Conservation (phyloP, 2,888 invertebrate genomes). For the Erebia ligea region DNA sequence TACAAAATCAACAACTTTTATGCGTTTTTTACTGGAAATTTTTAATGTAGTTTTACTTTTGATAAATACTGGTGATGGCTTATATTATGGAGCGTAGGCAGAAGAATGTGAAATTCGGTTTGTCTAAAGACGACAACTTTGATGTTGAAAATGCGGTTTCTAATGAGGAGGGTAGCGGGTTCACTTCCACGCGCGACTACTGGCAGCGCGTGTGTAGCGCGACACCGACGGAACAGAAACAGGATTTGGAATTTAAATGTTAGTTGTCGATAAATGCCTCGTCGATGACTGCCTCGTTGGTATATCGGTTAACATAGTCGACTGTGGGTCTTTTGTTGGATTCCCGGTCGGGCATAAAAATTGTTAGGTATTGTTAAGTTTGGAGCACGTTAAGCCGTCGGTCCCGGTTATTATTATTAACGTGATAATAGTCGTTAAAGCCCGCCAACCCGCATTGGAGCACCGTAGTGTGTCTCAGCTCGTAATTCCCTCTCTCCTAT, state of each 20-base stretch:
- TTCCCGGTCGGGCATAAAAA: no score
- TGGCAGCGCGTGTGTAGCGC: slow-evolving; percentile 63
- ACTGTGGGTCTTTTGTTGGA: no score
- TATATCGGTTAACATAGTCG: no score
- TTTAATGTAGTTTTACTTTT: slow-evolving; percentile 45
- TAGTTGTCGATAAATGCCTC: slow-evolving; percentile 35
- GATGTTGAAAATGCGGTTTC: slow-evolving; percentile 51
- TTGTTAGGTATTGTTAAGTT: no score
- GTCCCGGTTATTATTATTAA: no score
- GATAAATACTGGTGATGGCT: slow-evolving; percentile 49
- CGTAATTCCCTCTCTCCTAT: no score
- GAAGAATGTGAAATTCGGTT: slow-evolving; percentile 67
- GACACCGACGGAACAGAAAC: slow-evolving; percentile 43
- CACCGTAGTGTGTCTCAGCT: no score
- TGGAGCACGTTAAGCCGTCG: no score
- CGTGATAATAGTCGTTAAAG: no score
- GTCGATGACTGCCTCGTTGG: no score
- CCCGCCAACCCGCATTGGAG: no score
- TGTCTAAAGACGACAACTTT: slow-evolving; percentile 67
- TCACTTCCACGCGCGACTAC: slow-evolving; percentile 65
- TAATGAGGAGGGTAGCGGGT: slow-evolving; percentile 59
- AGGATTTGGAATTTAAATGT: slow-evolving; percentile 51
- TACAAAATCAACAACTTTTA: slow-evolving; percentile 34
- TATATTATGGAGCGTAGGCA: slow-evolving; percentile 58
- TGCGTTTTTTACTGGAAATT: slow-evolving; percentile 53